Percentiles rank a stretch among this genome's conserved stretches.
These are phyloP conservation scores for Psilanteris sp. DNA, from an alignment of 1,140 invertebrate species.

Conservation along the genomic window DNA sequence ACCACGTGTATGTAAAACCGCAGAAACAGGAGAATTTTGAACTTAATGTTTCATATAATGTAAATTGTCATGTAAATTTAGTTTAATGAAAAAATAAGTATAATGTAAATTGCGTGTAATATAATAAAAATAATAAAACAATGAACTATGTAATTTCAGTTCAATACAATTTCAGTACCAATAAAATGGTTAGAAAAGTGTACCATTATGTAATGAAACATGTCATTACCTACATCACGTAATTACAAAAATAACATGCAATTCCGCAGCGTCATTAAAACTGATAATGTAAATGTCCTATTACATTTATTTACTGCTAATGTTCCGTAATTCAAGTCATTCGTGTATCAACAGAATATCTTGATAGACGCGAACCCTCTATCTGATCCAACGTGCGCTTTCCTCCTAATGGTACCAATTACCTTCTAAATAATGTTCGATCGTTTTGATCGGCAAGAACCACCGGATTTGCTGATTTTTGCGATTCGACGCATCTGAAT, in stretches of 20 bases:
- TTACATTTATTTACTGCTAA: conserved; percentile 45
- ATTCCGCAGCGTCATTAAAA: conserved; percentile 38
- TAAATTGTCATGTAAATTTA: too few relatives aligned
- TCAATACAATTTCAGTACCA: too few relatives aligned
- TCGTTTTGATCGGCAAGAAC: not conserved
- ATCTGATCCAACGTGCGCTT: conserved; percentile 2
- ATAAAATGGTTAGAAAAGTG: too few relatives aligned
- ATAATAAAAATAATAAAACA: too few relatives aligned
- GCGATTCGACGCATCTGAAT: too few relatives aligned
- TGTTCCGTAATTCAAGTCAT: conserved; percentile 45
- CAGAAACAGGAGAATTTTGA: too few relatives aligned
- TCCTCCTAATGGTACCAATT: conserved; percentile 17
- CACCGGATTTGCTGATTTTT: too few relatives aligned
- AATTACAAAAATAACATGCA: conserved; percentile 54
- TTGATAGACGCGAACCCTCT: conserved; percentile 21
- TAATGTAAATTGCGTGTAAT: too few relatives aligned
- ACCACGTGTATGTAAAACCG: too few relatives aligned
- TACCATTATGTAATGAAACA: conserved; percentile 42
- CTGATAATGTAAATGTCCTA: conserved; percentile 44
- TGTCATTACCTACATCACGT: conserved; percentile 31
- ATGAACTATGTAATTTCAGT: too few relatives aligned
- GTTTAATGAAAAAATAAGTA: too few relatives aligned
- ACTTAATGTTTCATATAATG: too few relatives aligned
- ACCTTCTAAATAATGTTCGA: conserved; percentile 2
- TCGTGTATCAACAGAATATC: conserved; percentile 32